Evolutionary conservation across 1,140 invertebrate genomes (phyloP), one percentile per base, ranked within the genome.

Genomic region (Drosophila subpulchrella): DNA sequence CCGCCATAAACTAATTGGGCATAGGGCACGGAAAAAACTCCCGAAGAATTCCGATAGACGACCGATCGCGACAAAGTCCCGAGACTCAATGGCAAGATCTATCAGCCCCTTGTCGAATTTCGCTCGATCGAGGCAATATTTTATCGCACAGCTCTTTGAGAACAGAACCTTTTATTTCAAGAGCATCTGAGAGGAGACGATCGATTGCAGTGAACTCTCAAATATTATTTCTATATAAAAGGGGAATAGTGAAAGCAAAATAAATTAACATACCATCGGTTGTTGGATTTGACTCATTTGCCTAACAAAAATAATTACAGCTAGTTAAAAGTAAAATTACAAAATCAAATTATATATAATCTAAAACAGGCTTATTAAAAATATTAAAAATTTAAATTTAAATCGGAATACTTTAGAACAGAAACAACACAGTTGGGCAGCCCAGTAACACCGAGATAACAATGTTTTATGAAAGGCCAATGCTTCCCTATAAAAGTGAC

Each of bases 51-150:
- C 27, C 41, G 36, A 20, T 30, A 10, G 17, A 62, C 75, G 65
- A 61, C 82, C 24, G 60, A 62, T 44, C 66, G 53, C 67, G 42
- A 38, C 58, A 68, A 78, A 48, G 60, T 47, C 50, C 53, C 50
- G 56, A 54, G 39, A 72, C 66, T 63, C 20, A 78, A 78, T 78
- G 63, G 15, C 50, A 60, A 76, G 77, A 72, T 76, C 58, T 76
- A 48, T 39, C 55, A 54, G 30, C 42, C 63, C 70, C 76, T 67
- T 82, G 78, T 78, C 78, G 74, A 81, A 80, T 55, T 59, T 62
- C 32, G 47, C 78, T 72, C 81, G 60, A 81, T 78, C 51, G 32
- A 46, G 54, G 71, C 27, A 51, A 63, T 55, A 73, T 76, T 79
- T 62, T 15, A 55, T 54, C 32, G 32, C 50, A 57, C 32, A 15